phyloP scores from a whole-genome alignment of 2,797 vertebrate species.

The Poeciliopsis presidionis region DNA sequence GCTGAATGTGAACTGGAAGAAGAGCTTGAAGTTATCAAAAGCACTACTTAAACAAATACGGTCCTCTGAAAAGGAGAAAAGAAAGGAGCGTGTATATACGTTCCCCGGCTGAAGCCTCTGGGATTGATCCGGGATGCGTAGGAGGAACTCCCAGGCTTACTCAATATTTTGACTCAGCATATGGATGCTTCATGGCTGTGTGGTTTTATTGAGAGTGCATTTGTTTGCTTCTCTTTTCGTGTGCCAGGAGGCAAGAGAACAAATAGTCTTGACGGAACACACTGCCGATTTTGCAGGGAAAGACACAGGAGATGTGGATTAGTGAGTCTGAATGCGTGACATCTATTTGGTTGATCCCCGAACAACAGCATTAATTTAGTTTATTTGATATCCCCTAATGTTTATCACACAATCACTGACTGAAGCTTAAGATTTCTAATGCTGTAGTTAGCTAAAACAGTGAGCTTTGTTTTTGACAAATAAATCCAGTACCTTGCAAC shows the following conservation, averaged over 20 bases:
- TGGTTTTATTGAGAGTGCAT: conserved; percentile 14
- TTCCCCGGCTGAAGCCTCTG: background rate
- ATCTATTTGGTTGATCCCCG: background rate
- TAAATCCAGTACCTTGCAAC: background rate
- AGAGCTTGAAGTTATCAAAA: background rate
- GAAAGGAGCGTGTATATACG: background rate
- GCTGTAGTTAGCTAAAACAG: background rate
- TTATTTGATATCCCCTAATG: background rate
- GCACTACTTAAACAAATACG: background rate
- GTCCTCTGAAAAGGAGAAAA: background rate
- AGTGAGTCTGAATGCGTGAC: conserved; percentile 13
- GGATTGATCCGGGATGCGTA: conserved; percentile 6
- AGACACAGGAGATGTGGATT: conserved; percentile 9
- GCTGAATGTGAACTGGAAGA: background rate
- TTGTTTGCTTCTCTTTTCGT: conserved; percentile 16
- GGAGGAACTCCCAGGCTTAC: conserved; percentile 7
- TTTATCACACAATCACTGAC: conserved; percentile 1
- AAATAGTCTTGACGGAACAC: conserved; percentile 42
- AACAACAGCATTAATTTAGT: conserved; percentile 1
- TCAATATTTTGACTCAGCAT: conserved; percentile 40
- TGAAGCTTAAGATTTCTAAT: background rate
- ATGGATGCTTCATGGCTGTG: conserved; percentile 33
- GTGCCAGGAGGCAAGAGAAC: conserved; percentile 36
- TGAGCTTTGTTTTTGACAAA: background rate
- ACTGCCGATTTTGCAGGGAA: conserved; percentile 24